phyloP scores from a whole-genome alignment of 1,140 invertebrate genomes.

The Pectinophora gossypiella region DNA sequence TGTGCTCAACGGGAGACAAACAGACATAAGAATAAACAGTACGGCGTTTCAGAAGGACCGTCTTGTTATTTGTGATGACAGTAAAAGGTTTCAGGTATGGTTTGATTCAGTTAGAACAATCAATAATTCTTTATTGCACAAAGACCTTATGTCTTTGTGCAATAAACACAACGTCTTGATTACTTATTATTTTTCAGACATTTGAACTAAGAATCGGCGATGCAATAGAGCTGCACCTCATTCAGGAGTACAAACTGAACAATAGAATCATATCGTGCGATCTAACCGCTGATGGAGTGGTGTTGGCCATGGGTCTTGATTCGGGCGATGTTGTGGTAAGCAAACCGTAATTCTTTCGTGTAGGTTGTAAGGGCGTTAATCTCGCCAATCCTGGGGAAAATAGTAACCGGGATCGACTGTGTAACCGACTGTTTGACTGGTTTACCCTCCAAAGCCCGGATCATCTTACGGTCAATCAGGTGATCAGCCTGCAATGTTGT shows the following conservation, averaged over 20 bases:
- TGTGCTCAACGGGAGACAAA: constrained; percentile 42
- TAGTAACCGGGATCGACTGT: too few relatives aligned
- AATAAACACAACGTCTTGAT: too few relatives aligned
- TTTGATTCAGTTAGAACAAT: too few relatives aligned
- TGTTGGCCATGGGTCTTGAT: constrained; percentile 55
- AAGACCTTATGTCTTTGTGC: too few relatives aligned
- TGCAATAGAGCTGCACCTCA: constrained; percentile 21
- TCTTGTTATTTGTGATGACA: constrained; percentile 42
- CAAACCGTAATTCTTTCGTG: not conserved
- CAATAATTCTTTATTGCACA: too few relatives aligned
- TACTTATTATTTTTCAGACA: constrained; percentile 34
- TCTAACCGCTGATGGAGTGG: constrained; percentile 47
- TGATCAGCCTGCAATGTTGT: too few relatives aligned
- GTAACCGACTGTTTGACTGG: too few relatives aligned
- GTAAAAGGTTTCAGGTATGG: constrained; percentile 48
- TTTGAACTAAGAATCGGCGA: constrained; percentile 33
- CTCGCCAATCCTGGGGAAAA: too few relatives aligned
- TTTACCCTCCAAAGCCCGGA: too few relatives aligned
- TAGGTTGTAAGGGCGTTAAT: too few relatives aligned
- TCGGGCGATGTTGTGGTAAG: constrained; percentile 56
- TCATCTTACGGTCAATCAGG: too few relatives aligned
- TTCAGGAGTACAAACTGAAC: constrained; percentile 45
- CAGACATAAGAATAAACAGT: constrained; percentile 38
- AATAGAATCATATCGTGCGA: constrained; percentile 50
- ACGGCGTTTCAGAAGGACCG: constrained; percentile 46